Base-by-base conservation (phyloP, 2,797 vertebrate genomes). In the Cuculus canorus region DNA sequence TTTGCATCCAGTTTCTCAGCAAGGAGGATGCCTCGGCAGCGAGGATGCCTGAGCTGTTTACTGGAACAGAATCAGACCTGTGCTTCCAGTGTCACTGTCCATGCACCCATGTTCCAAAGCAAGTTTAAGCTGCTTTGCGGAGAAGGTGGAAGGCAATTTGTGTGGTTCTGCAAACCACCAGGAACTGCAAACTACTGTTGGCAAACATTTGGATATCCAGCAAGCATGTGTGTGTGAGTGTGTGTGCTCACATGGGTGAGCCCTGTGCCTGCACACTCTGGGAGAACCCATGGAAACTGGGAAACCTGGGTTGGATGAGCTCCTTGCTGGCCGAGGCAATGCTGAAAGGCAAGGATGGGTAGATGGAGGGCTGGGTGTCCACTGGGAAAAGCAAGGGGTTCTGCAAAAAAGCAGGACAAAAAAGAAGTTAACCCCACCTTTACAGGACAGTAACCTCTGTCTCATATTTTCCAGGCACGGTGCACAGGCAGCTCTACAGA, bases 381-480 rank as follows among this genome's bases (percentile, higher is more conserved):
- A 5, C 35, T 32, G 33, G 28, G 64, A 53, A 82, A 37, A 78
- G 60, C 25, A 57, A 85, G 13, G 15, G n/a, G 14, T 16, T 13
- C 37, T 54, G 65, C 17, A 66, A 72, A 59, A 28, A 72, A 61
- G 11, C 5, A 16, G 7, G 7, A 3, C 7, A 11, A 48, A 19
- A 48, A 88, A 37, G 23, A 39, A 61, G 37, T 23, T 45, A 28
- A 78, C 86, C 28, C 22, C 32, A 13, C n/a, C 66, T 59, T 5
- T 41, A 22, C 13, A 35, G 0, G 17, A 70, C 63, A 60, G 73
- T 30, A 82, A 86, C 82, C 59, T 35, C 76, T 22, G 33, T 48
- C 78, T 94, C 90, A 78, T 63, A 66, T 82, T 94, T 96, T 86
- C 90, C 85, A 93, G 91, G 75, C 91, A 69, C n/a, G 53, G 92